Conservation (phyloP, 1,140 invertebrate species). For the Drosophila pruinosa region DNA sequence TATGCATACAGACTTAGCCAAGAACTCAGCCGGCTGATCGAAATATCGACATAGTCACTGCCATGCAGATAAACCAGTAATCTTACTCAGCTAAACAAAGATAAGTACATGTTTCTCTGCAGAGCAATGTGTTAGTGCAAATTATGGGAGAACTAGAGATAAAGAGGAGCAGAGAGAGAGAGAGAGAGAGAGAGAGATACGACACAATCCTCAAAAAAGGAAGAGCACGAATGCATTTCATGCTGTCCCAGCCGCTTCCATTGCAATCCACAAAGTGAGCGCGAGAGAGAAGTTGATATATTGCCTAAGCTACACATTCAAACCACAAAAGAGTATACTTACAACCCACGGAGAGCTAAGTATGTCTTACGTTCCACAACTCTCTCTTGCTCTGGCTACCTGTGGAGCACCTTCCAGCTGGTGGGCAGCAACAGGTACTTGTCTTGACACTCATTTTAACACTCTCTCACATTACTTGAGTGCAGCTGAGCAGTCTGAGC, state of each 20-base stretch:
- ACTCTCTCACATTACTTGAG: neutral
- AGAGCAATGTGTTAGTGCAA: neutral
- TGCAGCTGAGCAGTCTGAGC: slow-evolving; percentile 22
- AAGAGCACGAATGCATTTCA: neutral
- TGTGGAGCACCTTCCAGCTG: slow-evolving; percentile 31
- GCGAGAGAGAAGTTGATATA: neutral
- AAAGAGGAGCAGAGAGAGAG: neutral
- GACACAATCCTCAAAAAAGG: neutral
- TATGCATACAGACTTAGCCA: slow-evolving; percentile 12
- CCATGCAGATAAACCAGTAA: slow-evolving; percentile 42
- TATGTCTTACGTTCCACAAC: slow-evolving; percentile 17
- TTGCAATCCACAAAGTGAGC: neutral
- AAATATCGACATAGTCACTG: slow-evolving; percentile 13
- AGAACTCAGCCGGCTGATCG: slow-evolving; percentile 38
- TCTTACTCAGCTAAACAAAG: slow-evolving; percentile 18
- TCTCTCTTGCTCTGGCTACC: neutral
- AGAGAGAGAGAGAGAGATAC: neutral
- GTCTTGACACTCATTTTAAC: neutral
- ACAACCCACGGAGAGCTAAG: slow-evolving; percentile 3
- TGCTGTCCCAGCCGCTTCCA: neutral
- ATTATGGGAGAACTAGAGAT: neutral
- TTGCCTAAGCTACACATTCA: neutral
- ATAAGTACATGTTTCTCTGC: neutral
- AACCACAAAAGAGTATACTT: neutral
- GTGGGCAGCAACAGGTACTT: slow-evolving; percentile 38